Base-by-base conservation (phyloP, 2,113 vertebrate species). In the Apteryx owenii region DNA sequence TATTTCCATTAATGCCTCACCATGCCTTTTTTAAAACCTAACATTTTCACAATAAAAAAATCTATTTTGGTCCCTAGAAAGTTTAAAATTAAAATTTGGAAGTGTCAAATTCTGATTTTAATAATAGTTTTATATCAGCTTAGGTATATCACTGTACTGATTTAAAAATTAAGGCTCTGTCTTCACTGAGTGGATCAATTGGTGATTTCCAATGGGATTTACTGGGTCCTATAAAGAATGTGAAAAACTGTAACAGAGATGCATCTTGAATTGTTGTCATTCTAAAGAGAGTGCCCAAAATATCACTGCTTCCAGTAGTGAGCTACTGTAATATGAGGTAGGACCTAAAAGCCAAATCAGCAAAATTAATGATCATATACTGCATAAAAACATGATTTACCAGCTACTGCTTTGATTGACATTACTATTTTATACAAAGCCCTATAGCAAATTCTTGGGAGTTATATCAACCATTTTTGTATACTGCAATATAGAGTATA, bases 221-320 rank as follows among this genome's bases (percentile, higher is more conserved):
- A 38, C 58, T 62, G 17, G n/a, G 38, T 75, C 70, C 83, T 93
- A 4, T 7, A 5, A 85, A 69, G 38, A 82, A 89, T 36, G 53
- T 26, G 78, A 69, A 60, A 95, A 85, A 92, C 31, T 76, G 61
- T 76, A 89, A 84, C 86, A 92, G 72, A 76, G 89, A 61, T 61
- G 31, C 11, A 80, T 66, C 76, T 54, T 77, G 70, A 77, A 88
- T 5, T 31, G 85, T 58, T 83, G 68, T 48, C 58, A 9, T 83
- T 83, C 46, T 53, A 60, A 81, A 86, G 58, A 70, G 26, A 66
- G 46, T 36, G 60, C 88, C 82, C 66, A 62, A 88, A 83, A 77
- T 65, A 85, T 14, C 71, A 22, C 31, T 56, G 69, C 65, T 84
- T 70, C 56, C 82, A 42, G 76, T 71, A 51, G 26, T 21, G 48